Conservation (phyloP, 2,797 vertebrate species). For the Odontamblyopus rebecca region DNA sequence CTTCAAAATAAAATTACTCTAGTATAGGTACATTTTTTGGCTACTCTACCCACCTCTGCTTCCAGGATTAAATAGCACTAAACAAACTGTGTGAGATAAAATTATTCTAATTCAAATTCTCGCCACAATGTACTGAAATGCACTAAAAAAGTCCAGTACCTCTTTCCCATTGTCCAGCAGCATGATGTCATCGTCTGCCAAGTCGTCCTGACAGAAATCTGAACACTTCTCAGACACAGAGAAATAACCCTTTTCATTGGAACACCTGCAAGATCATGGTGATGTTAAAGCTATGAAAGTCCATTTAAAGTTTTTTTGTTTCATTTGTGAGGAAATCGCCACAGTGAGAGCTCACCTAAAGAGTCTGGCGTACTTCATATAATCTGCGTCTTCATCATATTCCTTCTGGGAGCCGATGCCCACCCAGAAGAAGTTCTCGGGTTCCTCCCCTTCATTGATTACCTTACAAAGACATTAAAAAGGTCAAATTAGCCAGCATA, state of each 20-base stretch:
- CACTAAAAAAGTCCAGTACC: conserved; percentile 60
- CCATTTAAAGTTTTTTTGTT: not conserved
- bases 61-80: no score
- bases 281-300: not conserved
- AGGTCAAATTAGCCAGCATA: not conserved
- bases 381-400: conserved; percentile 93
- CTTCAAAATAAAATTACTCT: no score
- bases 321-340: not conserved
- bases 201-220: conserved; percentile 96
- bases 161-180: conserved; percentile 93
- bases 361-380: conserved; percentile 94
- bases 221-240: conserved; percentile 97
- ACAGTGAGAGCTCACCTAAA: conserved; percentile 81
- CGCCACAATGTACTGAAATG: no score
- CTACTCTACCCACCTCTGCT: no score
- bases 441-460: conserved; percentile 96
- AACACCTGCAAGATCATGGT: conserved; percentile 80
- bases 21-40: no score
- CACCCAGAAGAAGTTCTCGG: conserved; percentile 99
- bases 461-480: conserved; percentile 58
- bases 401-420: conserved; percentile 92
- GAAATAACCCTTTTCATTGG: conserved; percentile 98
- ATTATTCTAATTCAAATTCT: no score
- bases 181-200: conserved; percentile 98
- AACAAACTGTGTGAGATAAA: no score